A percentile compares a stretch with the other conserved stretches of the same genome.
These are phyloP conservation scores for Dryomyza anilis DNA, from an alignment of 2,888 invertebrate genomes.

Conservation along the genomic window DNA sequence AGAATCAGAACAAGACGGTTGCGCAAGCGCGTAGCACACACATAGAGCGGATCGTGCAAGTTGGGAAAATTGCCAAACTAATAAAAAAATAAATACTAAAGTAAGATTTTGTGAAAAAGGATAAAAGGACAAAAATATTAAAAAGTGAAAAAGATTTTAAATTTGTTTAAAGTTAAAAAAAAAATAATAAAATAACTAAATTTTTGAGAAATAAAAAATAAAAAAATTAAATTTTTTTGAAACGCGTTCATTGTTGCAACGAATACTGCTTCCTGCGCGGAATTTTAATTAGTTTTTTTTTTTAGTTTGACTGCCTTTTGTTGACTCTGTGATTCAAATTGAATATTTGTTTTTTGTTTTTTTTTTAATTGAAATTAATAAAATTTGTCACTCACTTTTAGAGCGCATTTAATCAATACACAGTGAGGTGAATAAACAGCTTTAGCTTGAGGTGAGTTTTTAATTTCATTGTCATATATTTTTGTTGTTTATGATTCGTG, in stretches of 20 bases:
- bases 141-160: neutral
- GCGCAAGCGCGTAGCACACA: slow-evolving; percentile 55
- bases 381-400: neutral
- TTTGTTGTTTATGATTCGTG: neutral
- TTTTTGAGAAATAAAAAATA: neutral
- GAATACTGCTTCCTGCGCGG: slow-evolving; percentile 18
- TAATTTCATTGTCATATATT: neutral
- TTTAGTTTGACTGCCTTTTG: neutral
- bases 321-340: neutral
- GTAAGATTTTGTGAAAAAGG: neutral
- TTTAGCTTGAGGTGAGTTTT: neutral
- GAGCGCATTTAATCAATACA: too few relatives aligned
- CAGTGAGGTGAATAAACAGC: neutral
- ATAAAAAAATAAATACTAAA: neutral
- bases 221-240: neutral
- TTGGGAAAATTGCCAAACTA: neutral
- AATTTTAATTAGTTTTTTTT: slow-evolving; percentile 12
- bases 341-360: slow-evolving; percentile 3
- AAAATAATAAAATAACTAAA: neutral
- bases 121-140: neutral
- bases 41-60: too few relatives aligned
- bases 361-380: neutral
- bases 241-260: neutral
- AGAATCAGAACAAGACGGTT: slow-evolving; percentile 51
- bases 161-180: neutral